Base-by-base conservation (phyloP, 2,888 invertebrate species). In the Tinea trinotella region DNA sequence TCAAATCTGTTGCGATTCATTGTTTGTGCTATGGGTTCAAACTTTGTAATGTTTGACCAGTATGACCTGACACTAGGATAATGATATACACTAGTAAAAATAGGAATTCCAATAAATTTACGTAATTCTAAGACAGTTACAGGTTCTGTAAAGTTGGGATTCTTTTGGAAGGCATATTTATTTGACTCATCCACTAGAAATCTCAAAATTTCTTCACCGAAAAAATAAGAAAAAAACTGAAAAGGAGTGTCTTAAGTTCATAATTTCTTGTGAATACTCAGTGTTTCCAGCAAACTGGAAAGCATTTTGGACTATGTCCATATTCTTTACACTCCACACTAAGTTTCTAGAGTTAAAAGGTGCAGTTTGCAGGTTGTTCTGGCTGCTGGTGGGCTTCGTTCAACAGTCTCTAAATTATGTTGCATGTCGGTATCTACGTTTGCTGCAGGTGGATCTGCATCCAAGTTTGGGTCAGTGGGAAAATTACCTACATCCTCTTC, bases 241-340 rank as follows among this genome's bases (percentile, higher is more conserved):
- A 46, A 18, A n/a, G n/a, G 40, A 12, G 12, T 7, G 7, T 5
- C 12, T 12, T 12, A 40, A 40, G 7, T 7, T 40, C 40, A 40
- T n/a, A n/a, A n/a, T n/a, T n/a, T n/a, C n/a, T n/a, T n/a, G n/a
- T n/a, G n/a, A n/a, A n/a, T n/a, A 15, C 6, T 15, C 3, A 46
- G 46, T 46, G 18, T 46, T 46, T 17, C 46, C 46, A 46, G 56
- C 46, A 18, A 46, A 46, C 15, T 46, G 46, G 17, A 46, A 18
- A 17, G 15, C 18, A 18, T 17, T 46, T 18, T 15, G 46, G 18
- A 46, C 18, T 46, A 15, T 17, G 18, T 64, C 62, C 61, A 67
- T 64, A 64, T 65, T 64, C 54, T 62, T 65, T 62, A 63, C 62
- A 64, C 61, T 65, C 64, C 64, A 64, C 57, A 62, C 60, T 61